Evolutionary conservation across 1,140 invertebrate genomes (phyloP), one percentile per base, ranked within the genome.

Genomic region (Aporrectodea caliginosa): DNA sequence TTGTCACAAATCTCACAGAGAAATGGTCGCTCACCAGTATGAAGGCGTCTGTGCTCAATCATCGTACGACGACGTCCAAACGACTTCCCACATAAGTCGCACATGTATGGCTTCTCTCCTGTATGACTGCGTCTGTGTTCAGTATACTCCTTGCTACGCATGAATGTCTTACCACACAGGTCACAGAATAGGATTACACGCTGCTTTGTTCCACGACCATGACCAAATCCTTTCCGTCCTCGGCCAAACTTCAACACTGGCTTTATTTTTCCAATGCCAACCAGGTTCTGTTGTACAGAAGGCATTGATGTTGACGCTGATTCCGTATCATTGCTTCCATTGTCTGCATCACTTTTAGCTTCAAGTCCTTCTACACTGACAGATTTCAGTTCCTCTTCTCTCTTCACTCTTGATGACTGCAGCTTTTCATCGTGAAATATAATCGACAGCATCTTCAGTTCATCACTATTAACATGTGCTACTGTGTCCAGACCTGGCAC

Each of bases 1-100:
- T 97, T 97, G 78, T 94, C 93, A 87, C 95, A 97, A 68, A 95
- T 93, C 81, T 94, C 93, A 88, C 95, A 97, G 84, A 94, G 92
- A 81, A 95, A 94, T 35, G 95, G 93, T 95, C 90, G 97, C 78
- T 88, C 95, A 1, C 79, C 79, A 31, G 71, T 79, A n/a, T 79
- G 79, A 1, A 74, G 72, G 1, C 79, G 74, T 31, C 33, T 68
- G 27, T 79, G 79, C 14, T 73, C 73, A 27, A 32, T 43, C 27
- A 77, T 33, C 2, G 72, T 35, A 30, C 74, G 27, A 34, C 79
- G 72, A 27, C 79, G 31, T 22, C 30, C 69, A 72, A 79, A 79
- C 27, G 69, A n/a, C 29, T 71, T 58, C 16, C 69, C 58, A 35
- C 79, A 79, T 16, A 79, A 16, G 58, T 75, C 73, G 27, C 79